Percentiles rank a stretch among this genome's conserved stretches.
These are phyloP conservation scores for Cetoscarus ocellatus DNA, from an alignment of 2,797 vertebrate species.

Conservation along the genomic window DNA sequence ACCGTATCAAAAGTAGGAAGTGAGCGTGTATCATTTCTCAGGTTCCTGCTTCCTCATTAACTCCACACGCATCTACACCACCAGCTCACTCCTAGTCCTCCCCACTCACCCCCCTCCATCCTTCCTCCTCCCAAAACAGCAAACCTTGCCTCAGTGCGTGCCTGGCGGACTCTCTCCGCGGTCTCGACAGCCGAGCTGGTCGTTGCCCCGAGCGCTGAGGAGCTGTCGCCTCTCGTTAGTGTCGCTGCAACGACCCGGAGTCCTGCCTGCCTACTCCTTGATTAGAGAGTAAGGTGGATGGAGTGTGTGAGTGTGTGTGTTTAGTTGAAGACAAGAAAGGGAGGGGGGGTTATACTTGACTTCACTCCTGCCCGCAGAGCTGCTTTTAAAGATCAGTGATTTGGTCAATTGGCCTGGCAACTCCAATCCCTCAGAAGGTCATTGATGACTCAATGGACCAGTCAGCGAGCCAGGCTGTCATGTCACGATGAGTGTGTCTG, in stretches of 20 bases:
- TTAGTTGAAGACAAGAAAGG: constrained; percentile 23
- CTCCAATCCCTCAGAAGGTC: constrained; percentile 82
- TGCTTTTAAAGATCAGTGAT: constrained; percentile 89
- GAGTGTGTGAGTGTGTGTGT: constrained; percentile 32
- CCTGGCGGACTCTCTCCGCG: constrained; percentile 86
- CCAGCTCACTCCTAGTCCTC: constrained; percentile 63
- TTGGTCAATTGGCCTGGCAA: constrained; percentile 87
- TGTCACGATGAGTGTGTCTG: constrained; percentile 50
- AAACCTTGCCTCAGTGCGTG: constrained; percentile 86
- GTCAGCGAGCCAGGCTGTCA: constrained; percentile 71
- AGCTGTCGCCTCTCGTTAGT: constrained; percentile 88
- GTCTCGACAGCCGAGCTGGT: constrained; percentile 88
- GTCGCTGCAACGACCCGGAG: constrained; percentile 80
- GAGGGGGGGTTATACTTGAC: constrained; percentile 14
- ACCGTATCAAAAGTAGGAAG: constrained; percentile 35
- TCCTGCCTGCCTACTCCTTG: constrained; percentile 84
- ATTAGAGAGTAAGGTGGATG: constrained; percentile 83
- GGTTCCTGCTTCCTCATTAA: constrained; percentile 52
- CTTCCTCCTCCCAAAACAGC: constrained; percentile 72
- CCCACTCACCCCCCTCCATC: constrained; percentile 20
- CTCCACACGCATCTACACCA: constrained; percentile 57
- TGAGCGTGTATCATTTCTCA: constrained; percentile 36
- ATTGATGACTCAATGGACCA: constrained; percentile 83
- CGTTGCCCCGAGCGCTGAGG: constrained; percentile 85
- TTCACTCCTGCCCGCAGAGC: constrained; percentile 67